Evolutionary conservation across 2,113 vertebrate genomes (phyloP), one percentile per base, ranked within the genome.

Genomic region (Poecilia latipinna): DNA sequence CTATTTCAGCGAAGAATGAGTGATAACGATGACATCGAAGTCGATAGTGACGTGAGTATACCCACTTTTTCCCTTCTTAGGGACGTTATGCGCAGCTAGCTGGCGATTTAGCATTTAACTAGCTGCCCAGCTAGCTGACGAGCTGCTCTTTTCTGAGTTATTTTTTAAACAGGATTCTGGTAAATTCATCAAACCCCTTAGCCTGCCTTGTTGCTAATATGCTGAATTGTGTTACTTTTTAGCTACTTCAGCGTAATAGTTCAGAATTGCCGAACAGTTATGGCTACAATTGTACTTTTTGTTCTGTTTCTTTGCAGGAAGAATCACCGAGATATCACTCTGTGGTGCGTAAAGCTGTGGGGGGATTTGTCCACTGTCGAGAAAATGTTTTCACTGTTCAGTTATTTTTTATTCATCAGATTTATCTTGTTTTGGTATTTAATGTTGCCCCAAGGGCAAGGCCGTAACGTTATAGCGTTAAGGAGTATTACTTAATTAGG

Each of bases 11-110:
- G 93, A 95, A 97, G 95, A 96, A 98, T 98, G 97, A 99, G 97
- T 93, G 97, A 99, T 92, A 99, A 98, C 96, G 97, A 99, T 96
- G 97, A 99, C 84, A 99, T 99, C 97, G 97, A 99, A 95, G 97
- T 99, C 94, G 97, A 98, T 89, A 99, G 97, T 94, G 97, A 99
- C 95, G 97, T 98, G 93, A 98, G 97, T 97, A 88, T 29, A 29
- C 0, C 11, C 37, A 70, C 42, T 39, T 82, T 12, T 82, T 24
- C 5, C 22, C n/a, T 70, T 75, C 69, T 66, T 78, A 32, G 4
- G 1, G 60, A 26, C 75, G 76, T 82, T 86, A 80, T 75, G 80
- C 51, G 22, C 64, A 57, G 73, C 78, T 73, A 85, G 57, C 79
- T 70, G 79, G 13, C 65, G 74, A 39, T 72, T 63, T 86, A 91